Percentiles rank a stretch among this genome's conserved stretches.
These are phyloP conservation scores for Deroptyus accipitrinus DNA, from an alignment of 2,113 vertebrate species.

Conservation along the genomic window DNA sequence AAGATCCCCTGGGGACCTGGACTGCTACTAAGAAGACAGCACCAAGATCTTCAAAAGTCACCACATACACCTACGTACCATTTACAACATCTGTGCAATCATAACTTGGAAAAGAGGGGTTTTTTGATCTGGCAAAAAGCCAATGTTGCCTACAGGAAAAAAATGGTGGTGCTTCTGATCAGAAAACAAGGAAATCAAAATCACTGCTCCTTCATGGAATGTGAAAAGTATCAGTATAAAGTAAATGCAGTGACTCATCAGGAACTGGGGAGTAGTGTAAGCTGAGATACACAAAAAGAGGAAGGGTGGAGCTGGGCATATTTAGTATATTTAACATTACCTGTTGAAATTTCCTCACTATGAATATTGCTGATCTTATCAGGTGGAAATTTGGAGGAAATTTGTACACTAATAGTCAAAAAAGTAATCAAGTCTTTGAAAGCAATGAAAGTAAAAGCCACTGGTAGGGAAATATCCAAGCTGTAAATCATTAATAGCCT, in stretches of 20 bases:
- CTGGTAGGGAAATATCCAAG: neutral
- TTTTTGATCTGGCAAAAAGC: neutral
- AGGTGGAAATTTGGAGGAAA: neutral
- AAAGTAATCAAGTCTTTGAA: neutral
- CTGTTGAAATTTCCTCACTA: neutral
- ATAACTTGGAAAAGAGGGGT: neutral
- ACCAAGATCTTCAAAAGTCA: neutral
- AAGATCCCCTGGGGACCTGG: fast-evolving
- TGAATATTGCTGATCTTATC: neutral
- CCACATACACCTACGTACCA: neutral
- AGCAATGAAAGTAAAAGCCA: neutral
- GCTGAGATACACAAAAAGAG: neutral
- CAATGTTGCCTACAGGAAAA: neutral
- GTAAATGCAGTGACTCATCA: neutral
- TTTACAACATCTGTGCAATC: neutral
- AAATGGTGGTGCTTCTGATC: neutral
- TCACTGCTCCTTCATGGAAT: neutral
- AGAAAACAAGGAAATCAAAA: neutral
- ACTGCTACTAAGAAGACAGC: neutral
- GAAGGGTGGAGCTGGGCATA: neutral
- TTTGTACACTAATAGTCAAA: neutral
- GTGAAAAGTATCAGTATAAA: neutral
- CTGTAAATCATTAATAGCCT: neutral
- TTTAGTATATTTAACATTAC: neutral
- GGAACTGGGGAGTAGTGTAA: neutral